Evolutionary conservation across 1,140 invertebrate genomes (phyloP).

Genomic region (Drosophila quadrilineata): DNA sequence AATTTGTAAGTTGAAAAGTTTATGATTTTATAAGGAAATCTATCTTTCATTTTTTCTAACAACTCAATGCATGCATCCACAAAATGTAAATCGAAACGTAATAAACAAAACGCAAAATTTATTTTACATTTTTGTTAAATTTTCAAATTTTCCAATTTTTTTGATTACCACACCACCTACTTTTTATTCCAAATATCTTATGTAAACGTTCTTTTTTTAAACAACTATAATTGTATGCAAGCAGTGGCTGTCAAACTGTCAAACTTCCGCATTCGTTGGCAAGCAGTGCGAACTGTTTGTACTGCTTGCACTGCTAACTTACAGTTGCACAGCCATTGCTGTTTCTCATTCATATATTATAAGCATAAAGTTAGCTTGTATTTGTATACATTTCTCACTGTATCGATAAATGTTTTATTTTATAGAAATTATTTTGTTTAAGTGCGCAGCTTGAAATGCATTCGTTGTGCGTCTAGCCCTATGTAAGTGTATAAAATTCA

Average conservation of each 20-base stretch:
- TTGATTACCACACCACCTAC: conserved; percentile 14
- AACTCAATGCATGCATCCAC: conserved; percentile 3
- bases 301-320: conserved; percentile 11
- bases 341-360: conserved; percentile 14
- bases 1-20: conserved; percentile 32
- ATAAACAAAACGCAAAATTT: conserved; percentile 27
- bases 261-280: too few species aligned
- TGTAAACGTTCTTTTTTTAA: not conserved
- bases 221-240: not conserved
- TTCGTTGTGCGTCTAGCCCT: conserved; percentile 20
- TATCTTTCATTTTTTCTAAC: conserved; percentile 12
- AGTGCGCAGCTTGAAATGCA: conserved; percentile 60
- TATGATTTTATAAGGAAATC: conserved; percentile 33
- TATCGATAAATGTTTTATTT: too few species aligned
- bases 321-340: conserved; percentile 12
- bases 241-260: conserved; percentile 16
- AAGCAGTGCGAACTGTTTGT: conserved; percentile 10
- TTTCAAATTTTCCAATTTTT: conserved; percentile 12
- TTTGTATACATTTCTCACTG: conserved; percentile 6
- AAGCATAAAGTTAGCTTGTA: too few species aligned
- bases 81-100: conserved; percentile 30
- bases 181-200: not conserved
- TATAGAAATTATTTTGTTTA: conserved; percentile 27
- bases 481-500: conserved; percentile 20
- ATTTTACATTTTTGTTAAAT: conserved; percentile 3